These are phyloP conservation scores for Diplodus sargus DNA, from an alignment of 2,797 vertebrate species.

Conservation along the genomic window DNA sequence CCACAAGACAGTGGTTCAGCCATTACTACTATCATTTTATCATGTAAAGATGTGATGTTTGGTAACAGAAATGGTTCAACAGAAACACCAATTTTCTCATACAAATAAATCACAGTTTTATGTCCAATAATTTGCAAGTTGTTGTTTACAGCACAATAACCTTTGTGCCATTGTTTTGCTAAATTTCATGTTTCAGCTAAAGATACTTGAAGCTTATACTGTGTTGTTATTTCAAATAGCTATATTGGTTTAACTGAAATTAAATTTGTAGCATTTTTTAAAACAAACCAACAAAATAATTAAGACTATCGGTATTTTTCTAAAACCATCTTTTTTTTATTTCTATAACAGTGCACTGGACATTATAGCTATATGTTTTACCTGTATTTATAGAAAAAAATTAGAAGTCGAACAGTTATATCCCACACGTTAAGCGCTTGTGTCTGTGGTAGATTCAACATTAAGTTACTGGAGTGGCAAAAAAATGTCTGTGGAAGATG, in stretches of 20 bases:
- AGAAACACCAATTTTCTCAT: not conserved
- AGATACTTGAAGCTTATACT: not conserved
- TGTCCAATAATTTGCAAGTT: not conserved
- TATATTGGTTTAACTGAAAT: not conserved
- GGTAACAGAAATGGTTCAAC: not conserved
- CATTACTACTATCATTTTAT: not conserved
- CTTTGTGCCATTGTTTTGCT: not conserved
- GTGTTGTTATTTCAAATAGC: not conserved
- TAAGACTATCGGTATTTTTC: not conserved
- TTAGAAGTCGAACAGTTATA: not conserved
- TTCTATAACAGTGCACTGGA: not conserved
- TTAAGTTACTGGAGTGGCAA: not conserved
- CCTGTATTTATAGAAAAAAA: not conserved
- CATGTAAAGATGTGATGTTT: not conserved
- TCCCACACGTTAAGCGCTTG: not conserved
- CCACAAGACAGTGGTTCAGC: constrained; percentile 30
- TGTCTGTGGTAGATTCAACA: not conserved
- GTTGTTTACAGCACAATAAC: not conserved
- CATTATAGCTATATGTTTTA: not conserved
- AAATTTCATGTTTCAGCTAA: not conserved
- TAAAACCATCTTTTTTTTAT: not conserved
- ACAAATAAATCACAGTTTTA: not conserved
- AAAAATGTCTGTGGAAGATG: not conserved
- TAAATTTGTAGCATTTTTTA: not conserved
- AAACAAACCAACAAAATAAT: not conserved